Evolutionary conservation across 2,113 vertebrate genomes (phyloP), one percentile per base, ranked within the genome.

Genomic region (Caloenas nicobarica): DNA sequence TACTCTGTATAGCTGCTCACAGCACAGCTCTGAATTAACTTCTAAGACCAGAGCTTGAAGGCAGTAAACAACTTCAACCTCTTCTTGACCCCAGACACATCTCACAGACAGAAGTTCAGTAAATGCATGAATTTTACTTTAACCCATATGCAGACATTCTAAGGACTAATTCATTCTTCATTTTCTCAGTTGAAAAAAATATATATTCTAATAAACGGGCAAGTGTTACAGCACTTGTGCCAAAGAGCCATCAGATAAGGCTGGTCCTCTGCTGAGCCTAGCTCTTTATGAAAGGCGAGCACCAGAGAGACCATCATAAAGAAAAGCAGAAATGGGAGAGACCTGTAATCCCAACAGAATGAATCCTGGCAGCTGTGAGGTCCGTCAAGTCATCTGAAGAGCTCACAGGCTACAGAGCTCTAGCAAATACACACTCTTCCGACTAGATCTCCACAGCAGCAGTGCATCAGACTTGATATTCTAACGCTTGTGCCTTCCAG

Each of bases 31-130:
- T 85, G 92, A 94, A 90, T 91, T 93, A 91, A 91, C 91, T 87
- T 94, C 77, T 88, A 82, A 92, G 73, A 66, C 73, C 61, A 70
- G 78, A 82, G 44, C 83, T 91, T 77, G 57, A 94, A 91, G 76
- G 73, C 93, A 89, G 88, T 84, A 89, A 96, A 93, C 83, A 95
- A 76, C 61, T 91, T 91, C 46, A 93, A 94, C 83, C 92, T 96
- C 79, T 76, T 91, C 44, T 82, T 87, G 92, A 95, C 91, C 62
- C 14, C 70, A 84, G 88, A 91, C 48, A 74, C 34, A 56, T 89
- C 81, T 92, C 74, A 81, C 57, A 95, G 92, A 92, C 9, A 86
- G 65, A 33, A 95, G 57, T 71, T 88, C 26, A 40, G 77, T 74
- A 96, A 95, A 89, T 50, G 79, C 19, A 81, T 61, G 70, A 46